A percentile compares a stretch with the other conserved stretches of the same genome.
Conservation (phyloP, 2,113 vertebrate genomes). For the Cavia porcellus region DNA sequence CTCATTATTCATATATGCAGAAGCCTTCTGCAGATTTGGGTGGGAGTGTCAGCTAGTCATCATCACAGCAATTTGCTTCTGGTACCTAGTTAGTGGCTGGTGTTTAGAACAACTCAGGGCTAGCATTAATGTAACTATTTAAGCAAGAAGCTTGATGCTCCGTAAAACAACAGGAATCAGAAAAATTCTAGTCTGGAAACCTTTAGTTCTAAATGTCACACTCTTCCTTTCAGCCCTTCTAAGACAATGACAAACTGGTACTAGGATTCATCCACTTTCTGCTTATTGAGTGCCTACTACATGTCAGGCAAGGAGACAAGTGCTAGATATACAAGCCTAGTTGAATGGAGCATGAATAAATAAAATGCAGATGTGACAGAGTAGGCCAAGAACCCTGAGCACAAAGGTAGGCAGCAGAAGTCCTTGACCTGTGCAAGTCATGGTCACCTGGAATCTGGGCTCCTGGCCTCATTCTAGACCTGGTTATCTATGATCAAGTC, state of each 20-base stretch:
- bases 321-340: neutral
- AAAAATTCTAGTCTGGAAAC: neutral
- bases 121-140: neutral
- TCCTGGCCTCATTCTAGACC: neutral
- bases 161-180: neutral
- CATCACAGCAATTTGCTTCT: neutral
- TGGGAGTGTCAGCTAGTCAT: neutral
- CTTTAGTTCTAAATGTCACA: neutral
- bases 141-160: neutral
- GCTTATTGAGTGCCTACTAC: neutral
- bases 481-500: neutral
- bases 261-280: neutral
- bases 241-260: neutral
- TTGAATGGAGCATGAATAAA: neutral
- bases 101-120: neutral
- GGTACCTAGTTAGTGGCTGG: neutral
- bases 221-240: neutral
- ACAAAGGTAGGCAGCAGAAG: rapidly evolving
- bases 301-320: neutral
- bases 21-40: neutral
- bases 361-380: neutral
- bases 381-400: neutral
- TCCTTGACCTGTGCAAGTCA: neutral
- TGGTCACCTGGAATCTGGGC: neutral
- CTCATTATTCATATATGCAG: neutral